phyloP scores from a whole-genome alignment of 2,113 vertebrate genomes.

The Sander vitreus region DNA sequence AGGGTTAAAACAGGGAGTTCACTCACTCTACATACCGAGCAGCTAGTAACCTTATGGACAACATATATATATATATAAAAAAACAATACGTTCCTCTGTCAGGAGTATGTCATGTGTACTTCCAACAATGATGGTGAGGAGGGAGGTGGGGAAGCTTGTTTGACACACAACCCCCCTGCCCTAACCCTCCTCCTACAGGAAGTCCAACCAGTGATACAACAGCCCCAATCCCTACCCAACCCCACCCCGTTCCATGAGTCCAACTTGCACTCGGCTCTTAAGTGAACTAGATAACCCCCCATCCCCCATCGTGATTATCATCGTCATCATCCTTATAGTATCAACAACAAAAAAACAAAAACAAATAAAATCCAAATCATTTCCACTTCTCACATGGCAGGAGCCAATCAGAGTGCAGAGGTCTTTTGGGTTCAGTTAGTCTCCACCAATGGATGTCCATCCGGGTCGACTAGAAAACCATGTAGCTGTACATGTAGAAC shows the following conservation, averaged over 20 bases:
- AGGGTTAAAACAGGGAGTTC: slow-evolving; percentile 78
- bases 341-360: slow-evolving; percentile 28
- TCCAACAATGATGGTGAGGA: slow-evolving; percentile 38
- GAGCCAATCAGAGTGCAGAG: slow-evolving; percentile 71
- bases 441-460: slow-evolving; percentile 64
- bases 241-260: slow-evolving; percentile 48
- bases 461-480: slow-evolving; percentile 63
- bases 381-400: slow-evolving; percentile 66
- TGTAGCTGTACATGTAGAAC: slow-evolving; percentile 70
- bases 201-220: slow-evolving; percentile 73
- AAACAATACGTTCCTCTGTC: slow-evolving; percentile 40
- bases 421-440: slow-evolving; percentile 61
- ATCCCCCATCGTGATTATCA: slow-evolving; percentile 63
- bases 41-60: slow-evolving; percentile 80
- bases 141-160: slow-evolving; percentile 17
- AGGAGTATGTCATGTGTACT: slow-evolving; percentile 64
- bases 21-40: slow-evolving; percentile 81
- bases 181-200: slow-evolving; percentile 35
- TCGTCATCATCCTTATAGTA: slow-evolving; percentile 58
- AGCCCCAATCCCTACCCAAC: not conserved
- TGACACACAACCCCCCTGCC: slow-evolving; percentile 23
- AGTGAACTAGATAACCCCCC: slow-evolving; percentile 65
- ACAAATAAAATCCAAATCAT: slow-evolving; percentile 49
- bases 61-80: slow-evolving; percentile 65
- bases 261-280: slow-evolving; percentile 60